Conservation (phyloP, 2,888 invertebrate species). For the Sialis lutaria region DNA sequence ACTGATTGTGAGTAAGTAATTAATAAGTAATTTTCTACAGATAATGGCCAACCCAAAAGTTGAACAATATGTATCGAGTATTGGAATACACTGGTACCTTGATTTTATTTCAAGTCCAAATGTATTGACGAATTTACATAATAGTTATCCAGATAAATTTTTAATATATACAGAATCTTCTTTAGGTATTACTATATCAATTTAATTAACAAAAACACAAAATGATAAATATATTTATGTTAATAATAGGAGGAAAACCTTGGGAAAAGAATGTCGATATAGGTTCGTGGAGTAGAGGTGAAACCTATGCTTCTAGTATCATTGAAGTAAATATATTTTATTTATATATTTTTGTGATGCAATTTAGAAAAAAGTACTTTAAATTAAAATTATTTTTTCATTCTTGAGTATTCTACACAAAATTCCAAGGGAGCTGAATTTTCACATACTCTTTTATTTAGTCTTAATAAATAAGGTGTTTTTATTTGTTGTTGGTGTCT, state of each 20-base stretch:
- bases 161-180: constrained; percentile 71
- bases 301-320: constrained; percentile 39
- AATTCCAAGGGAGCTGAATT: too few species aligned
- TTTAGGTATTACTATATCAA: constrained; percentile 27
- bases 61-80: constrained; percentile 47
- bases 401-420: too few species aligned
- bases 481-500: too few species aligned
- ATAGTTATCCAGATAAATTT: constrained; percentile 46
- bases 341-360: too few species aligned
- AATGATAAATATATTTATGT: neutral
- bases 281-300: constrained; percentile 62
- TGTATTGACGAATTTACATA: constrained; percentile 39
- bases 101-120: constrained; percentile 38
- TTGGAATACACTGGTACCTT: constrained; percentile 73
- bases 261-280: constrained; percentile 38
- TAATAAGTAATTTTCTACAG: constrained; percentile 12
- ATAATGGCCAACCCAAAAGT: constrained; percentile 25
- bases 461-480: too few species aligned
- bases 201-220: neutral
- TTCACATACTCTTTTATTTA: too few species aligned
- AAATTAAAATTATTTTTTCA: too few species aligned
- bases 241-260: constrained; percentile 31
- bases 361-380: too few species aligned
- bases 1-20: neutral
- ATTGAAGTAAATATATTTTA: constrained; percentile 22